Base-by-base conservation (phyloP, 2,797 vertebrate species). In the Enteromius viviparus region DNA sequence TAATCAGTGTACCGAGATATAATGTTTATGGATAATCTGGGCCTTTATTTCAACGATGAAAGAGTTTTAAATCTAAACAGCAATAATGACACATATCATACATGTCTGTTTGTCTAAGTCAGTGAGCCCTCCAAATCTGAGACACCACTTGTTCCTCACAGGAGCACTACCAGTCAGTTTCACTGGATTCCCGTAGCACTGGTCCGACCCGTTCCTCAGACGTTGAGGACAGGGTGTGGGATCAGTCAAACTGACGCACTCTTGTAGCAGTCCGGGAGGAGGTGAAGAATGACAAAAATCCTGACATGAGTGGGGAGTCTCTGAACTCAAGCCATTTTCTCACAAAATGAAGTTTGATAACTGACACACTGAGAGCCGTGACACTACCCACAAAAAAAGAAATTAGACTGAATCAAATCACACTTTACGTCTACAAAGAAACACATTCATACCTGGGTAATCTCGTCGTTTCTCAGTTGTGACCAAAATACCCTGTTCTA, bases 161-260 rank as follows among this genome's bases (percentile, higher is more conserved):
- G 37, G 49, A 49, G 62, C 47, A 51, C 74, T 81, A 70, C 84
- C 58, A 85, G 89, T 87, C 37, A 83, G 88, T 85, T 87, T 81
- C 70, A 47, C 78, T 66, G 85, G 65, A 71, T 85, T 85, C 88
- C 81, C 71, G 92, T 32, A 47, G 51, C 88, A 89, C 94, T 91
- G 91, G 94, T 94, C 90, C 69, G 83, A 94, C 94, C 91, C 90
- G 94, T 95, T 95, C 55, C 71, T 81, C 86, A 5, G 83, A 87
- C 76, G 47, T 64, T 12, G 29, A 84, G 47, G 8, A 34, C 45
- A 84, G 89, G 92, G 92, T 4, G 92, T 93, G 84, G 55, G 74
- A 70, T 74, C 49, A 10, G 21, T 77, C 74, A 72, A 78, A 82
- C 76, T 49, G 76, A 68, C 71, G 47, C 29, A 34, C 58, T 65